These are phyloP conservation scores for Panthera tigris DNA, from an alignment of 2,113 vertebrate species.

Conservation along the genomic window DNA sequence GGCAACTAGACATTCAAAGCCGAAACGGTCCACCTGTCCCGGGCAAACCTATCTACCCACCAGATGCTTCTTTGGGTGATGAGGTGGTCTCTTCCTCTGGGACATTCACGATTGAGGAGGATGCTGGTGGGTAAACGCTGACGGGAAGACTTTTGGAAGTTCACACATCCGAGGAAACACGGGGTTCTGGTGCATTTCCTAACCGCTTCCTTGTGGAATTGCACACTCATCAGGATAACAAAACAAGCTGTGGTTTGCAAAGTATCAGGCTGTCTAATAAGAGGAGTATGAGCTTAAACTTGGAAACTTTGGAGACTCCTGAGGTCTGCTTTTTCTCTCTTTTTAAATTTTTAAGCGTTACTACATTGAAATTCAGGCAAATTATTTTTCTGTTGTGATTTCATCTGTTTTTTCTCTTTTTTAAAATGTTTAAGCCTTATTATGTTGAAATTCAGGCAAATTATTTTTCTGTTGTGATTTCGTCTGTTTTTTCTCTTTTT, in stretches of 20 bases:
- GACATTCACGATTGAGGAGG: not conserved
- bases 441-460: no score
- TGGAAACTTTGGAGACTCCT: not conserved
- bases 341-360: not conserved
- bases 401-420: no score
- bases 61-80: not conserved
- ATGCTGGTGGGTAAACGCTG: not conserved
- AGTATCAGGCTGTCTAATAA: not conserved
- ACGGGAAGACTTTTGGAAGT: not conserved
- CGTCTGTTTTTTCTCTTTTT: no score
- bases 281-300: not conserved
- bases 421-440: not conserved
- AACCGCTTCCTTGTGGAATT: not conserved
- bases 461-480: no score
- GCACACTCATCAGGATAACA: not conserved
- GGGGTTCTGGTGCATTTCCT: not conserved
- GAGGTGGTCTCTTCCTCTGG: not conserved
- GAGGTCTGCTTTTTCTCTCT: not conserved
- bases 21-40: fast-evolving
- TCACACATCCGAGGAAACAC: not conserved
- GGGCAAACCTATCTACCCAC: not conserved
- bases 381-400: conserved; percentile 13
- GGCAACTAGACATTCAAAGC: fast-evolving
- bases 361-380: not conserved
- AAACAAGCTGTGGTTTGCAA: not conserved